A percentile compares a stretch with the other conserved stretches of the same genome.
Conservation (phyloP, 2,888 invertebrate genomes). For the Scaptodrosophila latifasciaeformis region DNA sequence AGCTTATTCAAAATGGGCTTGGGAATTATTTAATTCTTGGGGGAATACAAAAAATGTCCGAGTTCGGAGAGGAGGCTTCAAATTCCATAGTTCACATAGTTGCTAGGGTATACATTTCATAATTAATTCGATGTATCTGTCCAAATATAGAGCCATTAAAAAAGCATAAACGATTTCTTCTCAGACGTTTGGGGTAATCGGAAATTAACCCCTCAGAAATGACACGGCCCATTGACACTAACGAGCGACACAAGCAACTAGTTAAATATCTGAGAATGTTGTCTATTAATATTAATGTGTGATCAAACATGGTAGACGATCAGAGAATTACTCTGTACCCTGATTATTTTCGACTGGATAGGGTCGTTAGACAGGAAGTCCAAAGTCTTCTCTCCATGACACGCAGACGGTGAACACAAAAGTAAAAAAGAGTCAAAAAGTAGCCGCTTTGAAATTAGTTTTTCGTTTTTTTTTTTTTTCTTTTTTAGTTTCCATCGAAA, state of each 20-base stretch:
- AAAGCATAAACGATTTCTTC: too few species aligned
- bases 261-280: too few species aligned
- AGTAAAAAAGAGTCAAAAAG: slow-evolving; percentile 1
- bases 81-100: too few species aligned
- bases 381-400: slow-evolving; percentile 33
- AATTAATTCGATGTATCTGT: too few species aligned
- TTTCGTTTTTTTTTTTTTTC: slow-evolving; percentile 32
- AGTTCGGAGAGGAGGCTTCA: too few species aligned
- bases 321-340: background rate
- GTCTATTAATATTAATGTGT: slow-evolving; percentile 61
- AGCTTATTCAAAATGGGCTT: background rate
- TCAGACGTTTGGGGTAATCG: too few species aligned
- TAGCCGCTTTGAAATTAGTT: slow-evolving; percentile 47
- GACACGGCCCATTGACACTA: slow-evolving; percentile 55
- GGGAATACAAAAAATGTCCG: too few species aligned
- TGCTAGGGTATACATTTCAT: too few species aligned
- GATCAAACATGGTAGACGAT: slow-evolving; percentile 43
- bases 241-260: slow-evolving; percentile 59
- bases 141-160: too few species aligned
- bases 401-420: background rate
- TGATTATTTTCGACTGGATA: background rate
- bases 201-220: too few species aligned
- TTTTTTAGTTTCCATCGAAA: slow-evolving; percentile 45
- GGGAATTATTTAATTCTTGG: too few species aligned
- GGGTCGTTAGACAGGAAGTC: slow-evolving; percentile 49